Evolutionary conservation across 2,113 vertebrate genomes (phyloP), one percentile per base, ranked within the genome.

Genomic region (Hypocryptadius cinnamomeus): DNA sequence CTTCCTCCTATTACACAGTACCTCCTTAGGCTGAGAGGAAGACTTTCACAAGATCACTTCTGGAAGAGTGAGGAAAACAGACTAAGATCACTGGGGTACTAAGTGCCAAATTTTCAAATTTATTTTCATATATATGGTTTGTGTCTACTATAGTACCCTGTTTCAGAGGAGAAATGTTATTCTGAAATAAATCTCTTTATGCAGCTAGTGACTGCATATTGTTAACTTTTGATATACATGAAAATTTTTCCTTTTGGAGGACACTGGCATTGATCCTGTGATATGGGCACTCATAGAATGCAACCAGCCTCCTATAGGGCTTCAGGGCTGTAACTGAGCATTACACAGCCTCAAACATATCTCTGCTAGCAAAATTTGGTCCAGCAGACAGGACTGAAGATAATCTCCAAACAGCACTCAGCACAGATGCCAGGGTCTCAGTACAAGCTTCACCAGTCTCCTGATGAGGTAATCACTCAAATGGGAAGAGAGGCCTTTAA

Each of bases 271-370:
- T 35, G 24, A 60, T 68, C 8, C 27, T 48, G 9, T 64, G 11
- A 23, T 89, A 10, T 22, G 54, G 48, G 4, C 6, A 28, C 35
- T 71, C 51, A 53, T 7, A 16, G 40, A 86, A 63, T 7, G 5
- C 5, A 44, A 5, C 7, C 17, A 66, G 21, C 4, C 12, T 68
- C 22, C n/a, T 16, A 6, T 1, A 48, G 7, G 8, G 10, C 3
- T 54, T 25, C 24, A 28, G 30, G 15, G 3, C 6, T 45, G 12
- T 50, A 73, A 65, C 7, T 53, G n/a, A n/a, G 42, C 17, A 5
- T 88, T 73, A 35, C 28, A 53, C 7, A 54, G 7, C 27, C 25
- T 71, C 35, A 74, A 15, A 53, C 3, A 2, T 25, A n/a, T 10
- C 14, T 51, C 13, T 70, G 15, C 19, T 19, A 57, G 14, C 11